Base-by-base conservation (phyloP, 2,113 vertebrate species). In the Phyllopteryx taeniolatus region DNA sequence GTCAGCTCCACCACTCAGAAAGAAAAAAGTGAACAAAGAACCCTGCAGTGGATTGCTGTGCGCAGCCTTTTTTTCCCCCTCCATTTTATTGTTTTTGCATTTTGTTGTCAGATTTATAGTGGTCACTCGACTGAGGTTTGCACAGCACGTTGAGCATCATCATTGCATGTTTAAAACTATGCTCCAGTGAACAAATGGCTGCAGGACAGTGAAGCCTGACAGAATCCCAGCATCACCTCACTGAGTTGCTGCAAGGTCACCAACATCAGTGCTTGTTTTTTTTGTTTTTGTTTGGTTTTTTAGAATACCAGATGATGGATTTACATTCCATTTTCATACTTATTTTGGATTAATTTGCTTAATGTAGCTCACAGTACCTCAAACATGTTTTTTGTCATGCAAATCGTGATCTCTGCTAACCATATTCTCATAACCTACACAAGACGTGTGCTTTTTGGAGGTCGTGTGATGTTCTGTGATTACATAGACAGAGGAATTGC, bases 211-310 rank as follows among this genome's bases (percentile, higher is more conserved):
- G 69, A 75, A 77, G 80, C 83, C 53, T 82, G 85, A 84, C 83
- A 81, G 71, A 63, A 87, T 79, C 77, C 68, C 77, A 86, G 72
- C 79, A 77, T 83, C 82, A 87, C 82, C 82, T 85, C 70, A 31
- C 66, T 63, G 65, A 79, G 73, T 76, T 86, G 78, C 75, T 75
- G 71, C 85, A 87, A 87, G 82, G 85, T 88, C 85, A 83, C 75
- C 54, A 72, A 67, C 68, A 71, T 71, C 54, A 47, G 54, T 62
- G 22, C 31, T 43, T 33, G n/a, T 53, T 79, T 31, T 59, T 76
- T 62, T 76, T 79, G 62, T 77, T 20, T 35, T 57, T 79, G 17
- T 49, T 76, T 54, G 5, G 27, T 39, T 66, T 73, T n/a, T 56
- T 78, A 5, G 33, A 64, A 79, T 54, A 60, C 49, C 44, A 49